Base-by-base conservation (phyloP, 1,140 invertebrate species). In the Drosophila watanabei region DNA sequence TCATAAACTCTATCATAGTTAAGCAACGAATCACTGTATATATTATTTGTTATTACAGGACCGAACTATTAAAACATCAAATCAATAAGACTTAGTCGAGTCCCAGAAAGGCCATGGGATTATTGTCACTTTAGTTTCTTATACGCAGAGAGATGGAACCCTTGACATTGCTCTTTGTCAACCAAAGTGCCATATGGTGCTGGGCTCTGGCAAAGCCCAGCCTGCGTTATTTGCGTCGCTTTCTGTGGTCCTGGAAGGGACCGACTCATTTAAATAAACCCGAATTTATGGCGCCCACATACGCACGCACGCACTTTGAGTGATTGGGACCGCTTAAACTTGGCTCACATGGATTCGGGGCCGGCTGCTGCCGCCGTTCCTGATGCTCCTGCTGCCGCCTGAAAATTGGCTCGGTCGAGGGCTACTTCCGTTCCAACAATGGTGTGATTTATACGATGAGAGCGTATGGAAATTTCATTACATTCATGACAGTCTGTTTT, bases 221-320 rank as follows among this genome's bases (percentile, higher is more conserved):
- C 18, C 37, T 24, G 43, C 10, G 24, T 56, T 61, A 48, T 33
- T 52, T 43, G 20, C 46, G 30, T 14, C 57, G 32, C 49, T 58
- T 45, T 82, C 79, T 66, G 65, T 57, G 61, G 66, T 70, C 70
- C 68, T 73, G 52, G 16, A 49, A 73, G 58, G 70, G 75, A 37
- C 83, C 81, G 75, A 37, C 83, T 89, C 85, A 84, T 88, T 88
- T 88, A 89, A 88, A 88, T 88, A 84, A 84, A 88, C 69, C 78
- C 73, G 80, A 79, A 89, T 88, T 89, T 89, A 85, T 80, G 73
- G 69, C 73, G 37, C 43, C 28, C 58, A 72, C 79, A 72, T 64
- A 71, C 60, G 64, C 64, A 79, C 60, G 58, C 48, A 70, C 61
- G 68, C 56, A 28, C 45, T 46, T 48, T 88, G 81, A 87, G 72